These are phyloP conservation scores for Leucozona laternaria DNA, from an alignment of 2,888 invertebrate species.

Conservation along the genomic window DNA sequence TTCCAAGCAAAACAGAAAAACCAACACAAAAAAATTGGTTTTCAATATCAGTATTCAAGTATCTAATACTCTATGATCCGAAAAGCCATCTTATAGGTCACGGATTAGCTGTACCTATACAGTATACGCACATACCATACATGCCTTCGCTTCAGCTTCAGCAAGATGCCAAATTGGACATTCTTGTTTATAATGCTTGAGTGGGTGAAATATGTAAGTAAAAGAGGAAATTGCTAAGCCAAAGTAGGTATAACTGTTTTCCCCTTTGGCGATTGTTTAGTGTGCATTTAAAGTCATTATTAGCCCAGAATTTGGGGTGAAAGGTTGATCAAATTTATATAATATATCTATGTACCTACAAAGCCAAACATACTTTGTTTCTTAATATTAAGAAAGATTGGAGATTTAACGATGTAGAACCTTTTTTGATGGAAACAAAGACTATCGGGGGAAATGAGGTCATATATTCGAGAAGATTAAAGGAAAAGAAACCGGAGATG, in stretches of 20 bases:
- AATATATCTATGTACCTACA: neutral
- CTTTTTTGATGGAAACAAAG: constrained; percentile 11
- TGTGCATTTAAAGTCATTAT: constrained; percentile 58
- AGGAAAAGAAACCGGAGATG: constrained; percentile 8
- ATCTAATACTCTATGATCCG: constrained; percentile 71
- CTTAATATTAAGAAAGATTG: constrained; percentile 39
- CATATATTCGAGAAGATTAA: neutral
- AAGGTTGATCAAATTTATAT: constrained; percentile 19
- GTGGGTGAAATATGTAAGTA: constrained; percentile 13
- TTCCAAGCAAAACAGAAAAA: neutral
- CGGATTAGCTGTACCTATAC: constrained; percentile 37
- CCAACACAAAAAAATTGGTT: constrained; percentile 41
- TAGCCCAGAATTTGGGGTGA: constrained; percentile 30
- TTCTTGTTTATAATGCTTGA: constrained; percentile 43
- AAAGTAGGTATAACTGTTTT: constrained; percentile 21
- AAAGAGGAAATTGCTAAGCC: constrained; percentile 12
- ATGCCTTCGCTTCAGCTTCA: neutral
- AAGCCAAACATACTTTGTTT: neutral
- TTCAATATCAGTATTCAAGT: constrained; percentile 64
- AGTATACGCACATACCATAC: neutral
- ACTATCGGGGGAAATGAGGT: neutral
- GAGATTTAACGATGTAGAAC: constrained; percentile 13
- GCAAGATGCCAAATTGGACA: constrained; percentile 19
- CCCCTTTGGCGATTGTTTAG: constrained; percentile 38
- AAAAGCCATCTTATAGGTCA: constrained; percentile 71